Evolutionary conservation across 2,888 invertebrate genomes (phyloP).

Genomic region (Amiota mariae): DNA sequence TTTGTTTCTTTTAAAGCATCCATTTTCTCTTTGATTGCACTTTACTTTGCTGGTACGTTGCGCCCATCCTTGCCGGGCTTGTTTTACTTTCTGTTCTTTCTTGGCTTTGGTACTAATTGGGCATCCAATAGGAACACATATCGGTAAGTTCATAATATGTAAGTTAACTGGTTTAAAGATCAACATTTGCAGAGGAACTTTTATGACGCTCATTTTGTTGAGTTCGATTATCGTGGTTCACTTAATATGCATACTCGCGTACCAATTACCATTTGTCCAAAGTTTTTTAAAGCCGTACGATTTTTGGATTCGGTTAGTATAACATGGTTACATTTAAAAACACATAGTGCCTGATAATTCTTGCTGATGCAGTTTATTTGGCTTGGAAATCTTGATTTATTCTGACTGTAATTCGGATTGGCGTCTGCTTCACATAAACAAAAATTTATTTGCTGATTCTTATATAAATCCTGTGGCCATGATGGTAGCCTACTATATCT

Average conservation of each 20-base stretch:
- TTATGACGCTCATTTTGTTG: conserved; percentile 37
- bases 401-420: conserved; percentile 65
- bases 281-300: conserved; percentile 23
- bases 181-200: conserved; percentile 30
- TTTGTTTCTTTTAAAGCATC: conserved; percentile 46
- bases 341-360: background rate
- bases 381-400: conserved; percentile 77
- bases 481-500: conserved; percentile 81
- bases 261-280: conserved; percentile 47
- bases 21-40: conserved; percentile 45
- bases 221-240: conserved; percentile 39
- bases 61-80: conserved; percentile 86
- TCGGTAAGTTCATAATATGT: conserved; percentile 34
- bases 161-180: background rate
- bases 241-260: conserved; percentile 40
- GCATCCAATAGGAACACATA: conserved; percentile 70
- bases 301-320: conserved; percentile 51
- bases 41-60: conserved; percentile 74
- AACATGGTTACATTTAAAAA: background rate
- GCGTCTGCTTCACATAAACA: conserved; percentile 76
- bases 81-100: conserved; percentile 87
- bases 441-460: conserved; percentile 81
- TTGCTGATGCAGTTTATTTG: conserved; percentile 80
- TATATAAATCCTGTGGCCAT: conserved; percentile 87
- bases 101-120: conserved; percentile 88